phyloP scores from a whole-genome alignment of 2,113 vertebrate species.

The Caloenas nicobarica region DNA sequence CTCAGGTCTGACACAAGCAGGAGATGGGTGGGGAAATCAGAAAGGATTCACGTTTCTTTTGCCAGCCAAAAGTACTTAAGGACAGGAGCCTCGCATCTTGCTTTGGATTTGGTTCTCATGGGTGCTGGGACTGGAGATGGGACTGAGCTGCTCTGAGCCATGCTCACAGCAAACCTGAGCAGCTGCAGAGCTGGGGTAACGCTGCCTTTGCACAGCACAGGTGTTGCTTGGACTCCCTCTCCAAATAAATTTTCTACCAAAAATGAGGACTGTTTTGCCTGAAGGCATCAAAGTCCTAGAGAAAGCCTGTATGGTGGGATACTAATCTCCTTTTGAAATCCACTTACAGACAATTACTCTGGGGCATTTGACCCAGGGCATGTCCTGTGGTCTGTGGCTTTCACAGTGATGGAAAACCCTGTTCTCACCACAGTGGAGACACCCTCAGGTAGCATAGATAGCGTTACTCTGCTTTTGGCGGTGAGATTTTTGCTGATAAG shows the following conservation, averaged over 20 bases:
- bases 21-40: neutral
- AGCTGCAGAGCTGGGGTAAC: neutral
- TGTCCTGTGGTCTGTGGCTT: neutral
- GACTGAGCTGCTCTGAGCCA: neutral
- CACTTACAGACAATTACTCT: neutral
- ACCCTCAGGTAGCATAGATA: neutral
- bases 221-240: neutral
- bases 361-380: neutral
- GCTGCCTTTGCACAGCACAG: neutral
- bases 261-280: neutral
- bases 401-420: neutral
- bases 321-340: neutral
- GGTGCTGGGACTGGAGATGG: neutral
- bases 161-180: neutral
- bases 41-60: neutral
- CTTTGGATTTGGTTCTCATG: neutral
- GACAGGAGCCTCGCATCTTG: neutral
- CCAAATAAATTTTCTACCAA: neutral
- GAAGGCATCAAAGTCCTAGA: neutral
- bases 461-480: neutral
- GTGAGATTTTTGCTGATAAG: neutral
- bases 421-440: neutral
- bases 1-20: neutral
- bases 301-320: neutral
- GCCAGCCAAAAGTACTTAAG: neutral